Base-by-base conservation (phyloP, 2,888 invertebrate species). In the Nemotelus pantherinus region DNA sequence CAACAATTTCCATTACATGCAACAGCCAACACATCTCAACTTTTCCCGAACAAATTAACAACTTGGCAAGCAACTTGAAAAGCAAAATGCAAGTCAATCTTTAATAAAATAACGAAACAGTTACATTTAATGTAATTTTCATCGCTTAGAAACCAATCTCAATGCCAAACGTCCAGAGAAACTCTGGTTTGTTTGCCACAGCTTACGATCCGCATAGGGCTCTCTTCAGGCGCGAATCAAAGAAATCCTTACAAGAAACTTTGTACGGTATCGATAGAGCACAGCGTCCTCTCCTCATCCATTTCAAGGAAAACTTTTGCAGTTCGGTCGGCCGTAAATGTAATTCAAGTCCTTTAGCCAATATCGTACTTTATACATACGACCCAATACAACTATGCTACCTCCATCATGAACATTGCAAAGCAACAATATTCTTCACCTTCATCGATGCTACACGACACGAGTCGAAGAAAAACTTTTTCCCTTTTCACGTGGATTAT, bases 111-210 rank as follows among this genome's bases (percentile, higher is more conserved):
- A 53, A 43, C 3, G 55, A 55, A 70, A 39, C 43, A 53, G 70
- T 70, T 41, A 55, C 70, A 70, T 55, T 70, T 70, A 48, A 67
- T 70, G 53, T 70, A 70, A 70, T 70, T 70, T 70, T 53, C 70
- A 70, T 53, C 70, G 53, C 70, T 70, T 70, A 55, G 70, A 70
- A 70, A 70, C 70, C 55, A 39, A 43, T 7, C 9, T 47, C 10
- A 67, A 25, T n/a, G 45, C 25, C 47, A 48, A 25, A 48, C 50
- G 3, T 48, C 3, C 47, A 43, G n/a, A 9, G 7, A 4, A 55
- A 53, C 70, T 55, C 5, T 55, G 25, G 43, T 55, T 44, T 41
- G 9, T 39, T 55, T 39, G 47, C n/a, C n/a, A 48, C 39, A 45
- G n/a, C 50, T 67, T 48, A 50, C 43, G 63, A 63, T 43, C 43